Evolutionary conservation across 2,797 vertebrate species (phyloP).

Genomic region (Micropoecilia bifurca): DNA sequence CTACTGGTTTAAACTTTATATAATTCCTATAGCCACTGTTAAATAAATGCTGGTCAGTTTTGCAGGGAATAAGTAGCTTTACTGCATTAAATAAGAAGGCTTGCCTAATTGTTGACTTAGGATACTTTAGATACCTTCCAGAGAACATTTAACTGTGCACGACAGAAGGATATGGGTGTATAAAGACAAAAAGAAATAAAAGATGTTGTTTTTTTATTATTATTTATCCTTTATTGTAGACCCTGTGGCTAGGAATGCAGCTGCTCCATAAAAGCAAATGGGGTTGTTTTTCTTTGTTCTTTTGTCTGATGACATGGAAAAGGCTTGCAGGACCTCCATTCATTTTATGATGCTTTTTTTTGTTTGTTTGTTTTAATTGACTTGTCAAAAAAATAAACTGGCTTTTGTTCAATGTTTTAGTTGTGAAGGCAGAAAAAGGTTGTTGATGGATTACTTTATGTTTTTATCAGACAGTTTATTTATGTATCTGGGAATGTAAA

Average conservation of each 20-base stretch:
- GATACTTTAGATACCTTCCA: constrained; percentile 50
- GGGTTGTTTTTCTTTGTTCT: constrained; percentile 61
- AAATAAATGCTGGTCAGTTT: constrained; percentile 47
- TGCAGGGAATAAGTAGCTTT: constrained; percentile 54
- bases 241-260: constrained; percentile 41
- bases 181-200: constrained; percentile 47
- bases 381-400: constrained; percentile 35
- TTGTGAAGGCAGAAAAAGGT: constrained; percentile 22
- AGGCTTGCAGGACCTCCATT: constrained; percentile 40
- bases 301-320: constrained; percentile 45
- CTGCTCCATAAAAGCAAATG: constrained; percentile 27
- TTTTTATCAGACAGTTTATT: constrained; percentile 45
- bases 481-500: constrained; percentile 40
- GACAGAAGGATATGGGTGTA: constrained; percentile 34
- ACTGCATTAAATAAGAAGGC: constrained; percentile 47
- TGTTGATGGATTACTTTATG: constrained; percentile 30
- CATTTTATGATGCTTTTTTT: constrained; percentile 43
- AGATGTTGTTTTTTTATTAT: constrained; percentile 26
- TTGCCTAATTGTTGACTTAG: constrained; percentile 51
- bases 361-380: constrained; percentile 25
- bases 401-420: constrained; percentile 31
- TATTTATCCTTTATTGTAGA: constrained; percentile 24
- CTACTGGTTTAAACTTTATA: background rate
- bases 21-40: constrained; percentile 49
- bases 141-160: constrained; percentile 53